Conservation (phyloP, 2,113 vertebrate species). For the Sminthopsis crassicaudata region DNA sequence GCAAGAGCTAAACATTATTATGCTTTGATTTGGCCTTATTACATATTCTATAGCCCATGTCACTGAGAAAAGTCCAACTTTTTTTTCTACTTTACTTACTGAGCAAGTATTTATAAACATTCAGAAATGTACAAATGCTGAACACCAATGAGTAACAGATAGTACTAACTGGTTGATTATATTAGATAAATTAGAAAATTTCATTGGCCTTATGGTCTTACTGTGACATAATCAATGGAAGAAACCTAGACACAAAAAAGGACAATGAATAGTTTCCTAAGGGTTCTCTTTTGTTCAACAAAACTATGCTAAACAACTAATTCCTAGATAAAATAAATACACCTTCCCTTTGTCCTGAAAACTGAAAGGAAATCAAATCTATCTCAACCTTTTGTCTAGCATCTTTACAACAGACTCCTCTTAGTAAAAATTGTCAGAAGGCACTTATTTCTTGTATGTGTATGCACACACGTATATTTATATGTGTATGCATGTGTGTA, state of each 20-base stretch:
- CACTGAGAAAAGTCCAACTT: not conserved
- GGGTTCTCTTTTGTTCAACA: not conserved
- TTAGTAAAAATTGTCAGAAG: not conserved
- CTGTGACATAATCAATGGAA: not conserved
- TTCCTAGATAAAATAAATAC: not conserved
- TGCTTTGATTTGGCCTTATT: not conserved
- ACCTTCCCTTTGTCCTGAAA: not conserved
- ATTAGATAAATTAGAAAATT: not conserved
- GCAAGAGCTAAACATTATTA: not conserved
- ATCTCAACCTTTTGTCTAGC: not conserved
- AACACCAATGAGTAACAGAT: not conserved
- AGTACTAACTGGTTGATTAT: not conserved
- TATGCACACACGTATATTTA: too few species aligned
- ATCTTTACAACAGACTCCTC: too few species aligned
- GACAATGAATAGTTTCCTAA: not conserved
- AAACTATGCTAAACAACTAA: not conserved
- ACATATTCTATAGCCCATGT: not conserved
- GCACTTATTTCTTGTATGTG: not conserved
- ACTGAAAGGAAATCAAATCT: not conserved
- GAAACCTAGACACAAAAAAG: not conserved
- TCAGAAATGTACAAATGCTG: not conserved
- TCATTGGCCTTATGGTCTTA: not conserved
- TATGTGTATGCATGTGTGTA: not conserved
- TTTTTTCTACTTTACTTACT: not conserved
- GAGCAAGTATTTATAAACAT: not conserved